phyloP scores from a whole-genome alignment of 2,113 vertebrate genomes.

The Amia ocellicauda region DNA sequence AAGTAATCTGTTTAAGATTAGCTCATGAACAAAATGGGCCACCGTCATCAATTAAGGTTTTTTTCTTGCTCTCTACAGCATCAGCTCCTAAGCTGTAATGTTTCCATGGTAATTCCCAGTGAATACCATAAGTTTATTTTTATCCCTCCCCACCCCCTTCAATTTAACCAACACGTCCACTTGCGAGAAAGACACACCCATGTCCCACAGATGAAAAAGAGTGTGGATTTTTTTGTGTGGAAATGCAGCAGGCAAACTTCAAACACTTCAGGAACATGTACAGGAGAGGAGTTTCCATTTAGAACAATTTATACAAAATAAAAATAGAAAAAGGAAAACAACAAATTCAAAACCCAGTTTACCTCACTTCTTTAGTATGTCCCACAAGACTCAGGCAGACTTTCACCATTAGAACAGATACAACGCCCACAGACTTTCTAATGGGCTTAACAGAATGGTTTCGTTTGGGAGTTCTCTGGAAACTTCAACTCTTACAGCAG shows the following conservation, averaged over 20 bases:
- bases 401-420: neutral
- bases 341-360: constrained; percentile 11
- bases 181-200: no score
- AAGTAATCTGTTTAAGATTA: neutral
- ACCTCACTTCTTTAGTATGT: constrained; percentile 34
- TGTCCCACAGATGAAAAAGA: no score
- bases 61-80: neutral
- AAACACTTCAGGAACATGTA: neutral
- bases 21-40: neutral
- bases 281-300: constrained; percentile 19
- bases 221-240: no score
- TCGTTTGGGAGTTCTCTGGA: neutral
- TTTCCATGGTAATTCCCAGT: no score
- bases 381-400: constrained; percentile 21
- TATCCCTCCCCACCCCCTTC: neutral
- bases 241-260: neutral
- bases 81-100: no score
- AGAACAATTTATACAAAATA: constrained; percentile 19
- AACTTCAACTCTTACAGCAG: no score
- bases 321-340: constrained; percentile 22
- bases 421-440: constrained; percentile 8
- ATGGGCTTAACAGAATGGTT: constrained; percentile 13
- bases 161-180: neutral
- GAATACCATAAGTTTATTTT: no score
- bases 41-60: neutral